Base-by-base conservation (phyloP, 2,113 vertebrate species). In the Sarotherodon lohbergeri region DNA sequence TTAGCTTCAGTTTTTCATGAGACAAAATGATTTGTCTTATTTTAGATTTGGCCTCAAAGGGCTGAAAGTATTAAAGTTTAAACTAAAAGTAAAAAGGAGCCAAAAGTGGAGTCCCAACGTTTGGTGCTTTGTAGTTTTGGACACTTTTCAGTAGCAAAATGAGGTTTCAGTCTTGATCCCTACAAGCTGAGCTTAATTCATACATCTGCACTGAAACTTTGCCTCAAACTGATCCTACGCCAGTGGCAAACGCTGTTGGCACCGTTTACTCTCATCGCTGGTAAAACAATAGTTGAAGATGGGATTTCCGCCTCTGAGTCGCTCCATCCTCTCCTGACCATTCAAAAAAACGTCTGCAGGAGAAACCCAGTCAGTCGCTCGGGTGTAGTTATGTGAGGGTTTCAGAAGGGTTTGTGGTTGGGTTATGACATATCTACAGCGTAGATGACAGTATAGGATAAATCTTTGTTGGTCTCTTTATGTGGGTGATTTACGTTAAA, bases 391-490 rank as follows among this genome's bases (percentile, higher is more conserved):
- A 24, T 24, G 66, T 68, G 34, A 41, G 34, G 11, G 48, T 17
- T 50, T 50, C 16, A 17, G 8, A 9, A 52, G 50, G 50, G 12
- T 71, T 16, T 71, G 41, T 17, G 41, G 41, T 17, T 29, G 22
- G 41, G 22, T 73, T 73, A 0, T 43, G 6, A 9, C 39, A 27
- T 10, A 46, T 24, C 22, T 73, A 46, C 13, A 27, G 22, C 63
- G 0, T 68, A 13, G 61, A 13, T 68, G 61, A 2, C 9, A 1
- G 32, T 34, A 4, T 4, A 22, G 34, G 34, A 39, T 0, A 66
- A 39, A 24, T 68, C 63, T 17, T 10, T 46, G 4, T 22, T 12
- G 7, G 54, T 55, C n/a, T 55, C 54, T n/a, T 55, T 55, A 27
- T 50, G 6, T 76, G 24, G 24, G 3, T 19, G 66, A 76, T 76